phyloP scores from a whole-genome alignment of 2,888 invertebrate genomes.

The Catocala fraxini region DNA sequence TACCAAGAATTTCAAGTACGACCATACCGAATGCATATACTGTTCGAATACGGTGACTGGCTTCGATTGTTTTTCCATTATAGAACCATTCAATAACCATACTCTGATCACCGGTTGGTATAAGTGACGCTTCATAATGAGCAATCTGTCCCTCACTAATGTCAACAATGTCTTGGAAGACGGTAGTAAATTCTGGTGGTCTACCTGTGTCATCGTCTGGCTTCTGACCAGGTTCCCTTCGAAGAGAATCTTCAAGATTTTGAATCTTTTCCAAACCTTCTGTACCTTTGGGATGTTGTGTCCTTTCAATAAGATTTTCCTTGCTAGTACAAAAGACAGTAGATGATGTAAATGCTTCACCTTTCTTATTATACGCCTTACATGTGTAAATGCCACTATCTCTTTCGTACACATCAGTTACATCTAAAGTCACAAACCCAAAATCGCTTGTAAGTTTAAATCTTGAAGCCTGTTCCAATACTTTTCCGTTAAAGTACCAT shows the following conservation, averaged over 20 bases:
- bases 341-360: constrained; percentile 97
- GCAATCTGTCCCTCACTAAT: constrained; percentile 98
- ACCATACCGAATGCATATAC: constrained; percentile 99
- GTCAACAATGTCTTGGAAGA: constrained; percentile 93
- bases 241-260: constrained; percentile 95
- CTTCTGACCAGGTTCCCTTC: constrained; percentile 90
- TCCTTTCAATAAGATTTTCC: constrained; percentile 94
- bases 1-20: constrained; percentile 97
- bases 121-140: constrained; percentile 98
- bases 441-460: constrained; percentile 98
- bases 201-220: constrained; percentile 93
- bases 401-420: constrained; percentile 96
- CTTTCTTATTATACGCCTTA: constrained; percentile 95
- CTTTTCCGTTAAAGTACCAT: constrained; percentile 98
- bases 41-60: constrained; percentile 96
- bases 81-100: constrained; percentile 99
- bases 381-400: constrained; percentile 98
- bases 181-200: constrained; percentile 95
- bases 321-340: constrained; percentile 95
- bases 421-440: constrained; percentile 97
- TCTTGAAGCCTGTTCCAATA: constrained; percentile 94
- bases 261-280: constrained; percentile 97
- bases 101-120: constrained; percentile 97
- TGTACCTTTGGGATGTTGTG: constrained; percentile 98
- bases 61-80: constrained; percentile 95